Percentiles rank a stretch among this genome's conserved stretches.
These are phyloP conservation scores for Euwallacea fornicatus DNA, from an alignment of 1,140 invertebrate genomes.

Conservation along the genomic window DNA sequence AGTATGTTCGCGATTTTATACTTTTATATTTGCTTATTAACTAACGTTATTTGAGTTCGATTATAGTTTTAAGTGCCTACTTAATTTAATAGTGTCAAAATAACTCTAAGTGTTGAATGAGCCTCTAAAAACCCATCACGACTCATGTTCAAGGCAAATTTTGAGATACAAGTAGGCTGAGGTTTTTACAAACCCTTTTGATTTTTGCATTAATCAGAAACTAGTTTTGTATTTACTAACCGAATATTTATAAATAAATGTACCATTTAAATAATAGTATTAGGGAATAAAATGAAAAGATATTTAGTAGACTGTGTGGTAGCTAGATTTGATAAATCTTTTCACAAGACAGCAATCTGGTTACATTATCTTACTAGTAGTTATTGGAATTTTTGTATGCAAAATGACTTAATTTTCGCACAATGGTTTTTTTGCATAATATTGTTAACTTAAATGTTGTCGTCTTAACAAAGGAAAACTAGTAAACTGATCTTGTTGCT, in stretches of 20 bases:
- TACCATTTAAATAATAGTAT: constrained; percentile 25
- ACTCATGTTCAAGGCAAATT: background rate
- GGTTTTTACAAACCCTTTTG: background rate
- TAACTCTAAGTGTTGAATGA: too few relatives aligned
- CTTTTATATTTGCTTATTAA: constrained; percentile 15
- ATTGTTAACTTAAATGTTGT: too few relatives aligned
- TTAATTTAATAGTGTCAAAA: background rate
- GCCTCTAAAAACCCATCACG: too few relatives aligned
- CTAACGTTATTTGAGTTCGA: constrained; percentile 1
- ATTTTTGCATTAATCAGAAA: constrained; percentile 24
- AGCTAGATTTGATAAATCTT: background rate
- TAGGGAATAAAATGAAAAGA: constrained; percentile 2
- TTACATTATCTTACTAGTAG: background rate
- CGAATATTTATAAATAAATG: constrained; percentile 25
- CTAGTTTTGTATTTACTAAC: constrained; percentile 22
- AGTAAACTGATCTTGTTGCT: background rate
- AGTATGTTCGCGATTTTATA: background rate
- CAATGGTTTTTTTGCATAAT: too few relatives aligned
- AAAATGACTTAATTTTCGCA: background rate
- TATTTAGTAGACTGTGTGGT: constrained; percentile 23
- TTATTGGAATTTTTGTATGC: background rate
- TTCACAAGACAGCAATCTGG: constrained; percentile 9
- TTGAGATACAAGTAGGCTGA: constrained; percentile 4
- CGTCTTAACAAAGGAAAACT: background rate
- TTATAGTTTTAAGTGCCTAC: background rate